Base-by-base conservation (phyloP, 2,888 invertebrate species). In the Idaea aversata region DNA sequence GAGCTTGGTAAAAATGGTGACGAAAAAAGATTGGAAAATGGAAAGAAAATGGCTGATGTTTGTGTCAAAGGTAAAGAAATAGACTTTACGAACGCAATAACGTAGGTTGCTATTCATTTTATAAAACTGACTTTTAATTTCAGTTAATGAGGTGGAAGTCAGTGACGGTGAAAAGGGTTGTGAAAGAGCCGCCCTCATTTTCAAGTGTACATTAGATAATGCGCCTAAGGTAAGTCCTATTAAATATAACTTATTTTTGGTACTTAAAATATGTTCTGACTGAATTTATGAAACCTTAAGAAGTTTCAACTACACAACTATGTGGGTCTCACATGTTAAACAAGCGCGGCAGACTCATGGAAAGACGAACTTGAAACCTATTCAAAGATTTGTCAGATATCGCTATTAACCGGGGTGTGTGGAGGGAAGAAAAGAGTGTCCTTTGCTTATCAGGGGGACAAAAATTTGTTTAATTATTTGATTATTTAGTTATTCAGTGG, bases 81-180 rank as follows among this genome's bases (percentile, higher is more conserved):
- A 3, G 6, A 5, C 4, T 16, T 58, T 15, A 10, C 10, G 15
- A 15, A 0, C 6, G 13, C 58, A 15, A 15, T 58, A 15, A 15
- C 15, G 15, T 58, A 7, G 3, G 58, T 5, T 58, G 5, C 7
- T 58, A 15, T 58, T 58, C 10, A 3, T 25, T 25, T 2, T 25
- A 25, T 25, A 25, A 6, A 7, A 7, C 47, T 7, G 47, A 47
- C 47, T 65, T 65, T 65, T 72, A 34, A 67, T 85, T 85, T 63
- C 74, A 90, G 91, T 90, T 0, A 91, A 92, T 63, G 85, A 91
- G 0, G 71, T 75, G 0, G 64, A 74, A 63, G 90, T 90, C 0
- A 81, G 72, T 25, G 92, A 92, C 61, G 90, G 87, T 0, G 85
- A 87, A 25, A 86, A 88, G 47, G 92, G 92, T 0, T 92, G 92